phyloP scores from a whole-genome alignment of 2,113 vertebrate genomes.

The Seriola dumerili region DNA sequence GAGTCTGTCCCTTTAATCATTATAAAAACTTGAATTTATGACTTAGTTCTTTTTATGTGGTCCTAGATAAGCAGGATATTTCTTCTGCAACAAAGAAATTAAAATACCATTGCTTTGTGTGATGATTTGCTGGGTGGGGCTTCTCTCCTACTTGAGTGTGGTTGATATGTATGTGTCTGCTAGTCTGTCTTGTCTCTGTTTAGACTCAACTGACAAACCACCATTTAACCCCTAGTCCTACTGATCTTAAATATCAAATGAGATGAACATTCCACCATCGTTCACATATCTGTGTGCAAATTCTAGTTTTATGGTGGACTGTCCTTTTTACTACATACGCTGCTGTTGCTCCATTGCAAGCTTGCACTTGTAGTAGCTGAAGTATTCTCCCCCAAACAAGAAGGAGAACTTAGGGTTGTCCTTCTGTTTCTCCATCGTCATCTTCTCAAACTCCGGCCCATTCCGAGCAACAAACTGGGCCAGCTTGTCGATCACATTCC shows the following conservation, averaged over 20 bases:
- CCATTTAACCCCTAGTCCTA: too few relatives aligned
- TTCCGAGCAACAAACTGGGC: slow-evolving; percentile 98
- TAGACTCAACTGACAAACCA: too few relatives aligned
- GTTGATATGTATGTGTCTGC: too few relatives aligned
- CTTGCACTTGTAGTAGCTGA: slow-evolving; percentile 98
- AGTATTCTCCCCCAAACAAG: slow-evolving; percentile 96
- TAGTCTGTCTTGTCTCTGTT: too few relatives aligned
- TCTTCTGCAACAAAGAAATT: too few relatives aligned
- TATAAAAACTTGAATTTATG: too few relatives aligned
- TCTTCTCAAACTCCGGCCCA: slow-evolving; percentile 98
- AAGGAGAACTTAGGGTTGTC: slow-evolving; percentile 98
- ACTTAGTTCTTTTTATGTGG: too few relatives aligned
- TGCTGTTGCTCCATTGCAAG: slow-evolving; percentile 95
- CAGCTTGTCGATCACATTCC: slow-evolving; percentile 98
- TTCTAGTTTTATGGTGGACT: not conserved
- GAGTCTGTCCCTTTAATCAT: too few relatives aligned
- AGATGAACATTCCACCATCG: slow-evolving; percentile 27
- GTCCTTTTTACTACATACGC: slow-evolving; percentile 80
- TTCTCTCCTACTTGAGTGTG: too few relatives aligned
- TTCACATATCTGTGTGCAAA: not conserved
- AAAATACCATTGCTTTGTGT: too few relatives aligned
- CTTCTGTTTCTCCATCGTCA: slow-evolving; percentile 99
- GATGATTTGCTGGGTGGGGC: too few relatives aligned
- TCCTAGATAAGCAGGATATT: too few relatives aligned
- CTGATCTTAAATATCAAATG: not conserved